A percentile compares a stretch with the other conserved stretches of the same genome.
These are phyloP conservation scores for Hyles vespertilio DNA, from an alignment of 1,140 invertebrate genomes.

Conservation along the genomic window DNA sequence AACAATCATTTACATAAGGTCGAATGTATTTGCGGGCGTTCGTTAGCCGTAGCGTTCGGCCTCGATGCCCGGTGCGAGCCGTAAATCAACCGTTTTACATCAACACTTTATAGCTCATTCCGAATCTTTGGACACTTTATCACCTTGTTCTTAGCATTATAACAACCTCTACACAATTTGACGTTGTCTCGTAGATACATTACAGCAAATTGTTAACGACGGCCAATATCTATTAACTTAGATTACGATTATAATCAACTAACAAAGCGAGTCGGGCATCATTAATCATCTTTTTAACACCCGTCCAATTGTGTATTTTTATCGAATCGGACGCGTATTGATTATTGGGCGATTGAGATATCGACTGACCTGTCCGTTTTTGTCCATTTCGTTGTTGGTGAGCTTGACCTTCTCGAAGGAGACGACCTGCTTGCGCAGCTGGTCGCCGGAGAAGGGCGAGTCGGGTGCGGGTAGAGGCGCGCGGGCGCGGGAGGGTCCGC, in stretches of 20 bases:
- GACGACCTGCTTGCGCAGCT: constrained; percentile 96
- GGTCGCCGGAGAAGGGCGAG: constrained; percentile 97
- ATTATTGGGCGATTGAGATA: constrained; percentile 6
- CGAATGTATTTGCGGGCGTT: constrained; percentile 7
- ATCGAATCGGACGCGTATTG: constrained; percentile 4
- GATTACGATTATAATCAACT: constrained; percentile 17
- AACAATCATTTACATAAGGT: too few species aligned
- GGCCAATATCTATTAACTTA: constrained; percentile 15
- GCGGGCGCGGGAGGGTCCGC: constrained; percentile 97
- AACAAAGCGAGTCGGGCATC: constrained; percentile 9
- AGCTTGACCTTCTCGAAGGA: constrained; percentile 99
- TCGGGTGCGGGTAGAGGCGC: constrained; percentile 96
- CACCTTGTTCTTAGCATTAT: constrained; percentile 30
- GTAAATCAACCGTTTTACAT: constrained; percentile 36
- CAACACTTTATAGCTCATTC: constrained; percentile 42
- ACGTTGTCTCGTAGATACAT: not conserved
- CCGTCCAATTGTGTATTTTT: constrained; percentile 5
- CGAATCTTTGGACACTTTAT: constrained; percentile 29
- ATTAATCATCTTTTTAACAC: constrained; percentile 14
- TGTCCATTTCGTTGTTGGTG: constrained; percentile 99
- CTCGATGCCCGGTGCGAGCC: constrained; percentile 22
- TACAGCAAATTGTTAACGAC: constrained; percentile 2
- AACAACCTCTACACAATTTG: constrained; percentile 14
- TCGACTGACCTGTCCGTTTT: constrained; percentile 92
- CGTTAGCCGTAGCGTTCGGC: constrained; percentile 17